phyloP scores from a whole-genome alignment of 2,113 vertebrate genomes.

The Anolis sagrei region DNA sequence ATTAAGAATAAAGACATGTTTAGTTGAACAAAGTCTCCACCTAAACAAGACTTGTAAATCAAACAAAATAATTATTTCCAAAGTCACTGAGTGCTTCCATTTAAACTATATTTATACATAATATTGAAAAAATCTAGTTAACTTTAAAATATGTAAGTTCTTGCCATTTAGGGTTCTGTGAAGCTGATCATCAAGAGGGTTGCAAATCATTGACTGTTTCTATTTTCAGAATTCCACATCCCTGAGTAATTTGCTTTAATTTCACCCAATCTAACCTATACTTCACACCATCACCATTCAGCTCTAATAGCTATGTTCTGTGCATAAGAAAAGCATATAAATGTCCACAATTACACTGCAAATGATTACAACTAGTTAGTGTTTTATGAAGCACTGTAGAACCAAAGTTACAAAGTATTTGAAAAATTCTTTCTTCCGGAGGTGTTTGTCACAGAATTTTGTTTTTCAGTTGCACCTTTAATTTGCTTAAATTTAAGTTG shows the following conservation, averaged over 20 bases:
- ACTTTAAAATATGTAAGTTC: constrained; percentile 88
- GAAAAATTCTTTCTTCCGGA: constrained; percentile 81
- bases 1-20: constrained; percentile 57
- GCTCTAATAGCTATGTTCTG: constrained; percentile 89
- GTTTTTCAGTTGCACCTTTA: constrained; percentile 80
- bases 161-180: constrained; percentile 84
- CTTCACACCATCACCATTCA: constrained; percentile 93
- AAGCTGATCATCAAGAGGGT: constrained; percentile 90
- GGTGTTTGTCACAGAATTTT: constrained; percentile 67
- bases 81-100: constrained; percentile 73
- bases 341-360: constrained; percentile 96
- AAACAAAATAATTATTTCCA: constrained; percentile 77
- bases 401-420: constrained; percentile 85
- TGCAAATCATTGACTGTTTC: constrained; percentile 90
- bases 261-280: constrained; percentile 97
- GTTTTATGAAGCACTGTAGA: constrained; percentile 85
- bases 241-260: constrained; percentile 97
- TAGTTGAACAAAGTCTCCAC: constrained; percentile 64
- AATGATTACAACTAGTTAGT: constrained; percentile 90
- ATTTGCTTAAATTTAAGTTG: constrained; percentile 82
- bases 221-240: constrained; percentile 90
- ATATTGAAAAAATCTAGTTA: constrained; percentile 83
- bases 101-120: constrained; percentile 83
- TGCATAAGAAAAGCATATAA: constrained; percentile 90
- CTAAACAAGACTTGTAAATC: constrained; percentile 52